A percentile compares a stretch with the other conserved stretches of the same genome.
These are phyloP conservation scores for Callospermophilus lateralis DNA, from an alignment of 2,113 vertebrate species.

Conservation along the genomic window DNA sequence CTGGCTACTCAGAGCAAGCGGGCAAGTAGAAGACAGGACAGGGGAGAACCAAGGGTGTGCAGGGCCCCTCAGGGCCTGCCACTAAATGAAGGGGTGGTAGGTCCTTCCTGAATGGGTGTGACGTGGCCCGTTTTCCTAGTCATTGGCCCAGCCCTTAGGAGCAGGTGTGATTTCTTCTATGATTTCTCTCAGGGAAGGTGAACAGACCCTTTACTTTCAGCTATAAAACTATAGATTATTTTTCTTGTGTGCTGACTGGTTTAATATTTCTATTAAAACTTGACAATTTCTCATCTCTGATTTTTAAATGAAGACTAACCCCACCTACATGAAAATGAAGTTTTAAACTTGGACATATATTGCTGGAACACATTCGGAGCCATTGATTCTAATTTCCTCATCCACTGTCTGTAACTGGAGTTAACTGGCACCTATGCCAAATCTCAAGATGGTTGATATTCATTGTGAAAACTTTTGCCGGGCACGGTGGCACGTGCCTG, in stretches of 20 bases:
- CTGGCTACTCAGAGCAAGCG: neutral
- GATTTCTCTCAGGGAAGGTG: neutral
- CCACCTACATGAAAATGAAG: neutral
- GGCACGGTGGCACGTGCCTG: too few relatives aligned
- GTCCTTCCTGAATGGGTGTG: neutral
- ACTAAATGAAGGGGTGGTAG: neutral
- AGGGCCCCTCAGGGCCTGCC: neutral
- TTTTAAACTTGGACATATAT: neutral
- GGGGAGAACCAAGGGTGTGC: neutral
- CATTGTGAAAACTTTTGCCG: neutral
- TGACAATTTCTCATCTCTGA: neutral
- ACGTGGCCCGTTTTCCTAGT: neutral
- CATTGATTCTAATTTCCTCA: accelerated
- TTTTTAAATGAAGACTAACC: neutral
- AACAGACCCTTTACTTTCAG: neutral
- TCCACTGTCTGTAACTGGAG: too few relatives aligned
- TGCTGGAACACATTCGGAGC: neutral
- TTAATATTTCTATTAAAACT: neutral
- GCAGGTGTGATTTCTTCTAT: neutral
- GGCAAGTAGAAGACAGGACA: neutral
- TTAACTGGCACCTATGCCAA: too few relatives aligned
- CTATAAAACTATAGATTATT: neutral
- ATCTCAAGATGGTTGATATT: neutral
- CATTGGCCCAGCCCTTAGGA: neutral
- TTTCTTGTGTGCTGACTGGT: neutral